phyloP scores from a whole-genome alignment of 2,888 invertebrate genomes.

The Odontomyia ornata region DNA sequence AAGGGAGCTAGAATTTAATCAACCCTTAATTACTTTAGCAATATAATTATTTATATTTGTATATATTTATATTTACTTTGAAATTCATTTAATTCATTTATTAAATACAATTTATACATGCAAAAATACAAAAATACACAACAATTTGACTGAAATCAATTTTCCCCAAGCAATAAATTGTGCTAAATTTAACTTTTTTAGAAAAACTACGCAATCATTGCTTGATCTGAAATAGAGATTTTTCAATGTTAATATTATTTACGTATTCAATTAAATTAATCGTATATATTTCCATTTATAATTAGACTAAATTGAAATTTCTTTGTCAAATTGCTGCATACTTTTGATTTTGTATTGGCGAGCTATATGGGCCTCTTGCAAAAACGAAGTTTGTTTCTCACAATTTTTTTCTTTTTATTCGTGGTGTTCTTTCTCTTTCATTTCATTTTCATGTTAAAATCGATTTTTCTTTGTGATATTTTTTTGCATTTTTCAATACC shows the following conservation, averaged over 20 bases:
- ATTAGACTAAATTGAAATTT: conserved; percentile 44
- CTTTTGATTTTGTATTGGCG: conserved; percentile 59
- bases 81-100: conserved; percentile 47
- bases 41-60: conserved; percentile 41
- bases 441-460: conserved; percentile 52
- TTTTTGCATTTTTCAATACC: conserved; percentile 47
- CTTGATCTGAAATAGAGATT: conserved; percentile 27
- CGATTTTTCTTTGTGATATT: conserved; percentile 51
- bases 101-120: conserved; percentile 53
- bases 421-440: conserved; percentile 8
- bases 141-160: conserved; percentile 50
- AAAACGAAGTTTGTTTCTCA: conserved; percentile 62
- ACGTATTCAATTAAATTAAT: background rate
- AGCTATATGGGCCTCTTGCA: conserved; percentile 67
- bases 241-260: background rate
- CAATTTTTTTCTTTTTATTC: conserved; percentile 47
- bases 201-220: background rate
- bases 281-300: background rate
- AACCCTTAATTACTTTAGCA: conserved; percentile 24
- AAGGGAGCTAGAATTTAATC: conserved; percentile 36
- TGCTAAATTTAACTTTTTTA: background rate
- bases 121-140: conserved; percentile 50
- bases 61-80: conserved; percentile 49
- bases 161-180: background rate
- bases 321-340: conserved; percentile 58